Base-by-base conservation (phyloP, 1,140 invertebrate species). In the Tetramorium simillimum region DNA sequence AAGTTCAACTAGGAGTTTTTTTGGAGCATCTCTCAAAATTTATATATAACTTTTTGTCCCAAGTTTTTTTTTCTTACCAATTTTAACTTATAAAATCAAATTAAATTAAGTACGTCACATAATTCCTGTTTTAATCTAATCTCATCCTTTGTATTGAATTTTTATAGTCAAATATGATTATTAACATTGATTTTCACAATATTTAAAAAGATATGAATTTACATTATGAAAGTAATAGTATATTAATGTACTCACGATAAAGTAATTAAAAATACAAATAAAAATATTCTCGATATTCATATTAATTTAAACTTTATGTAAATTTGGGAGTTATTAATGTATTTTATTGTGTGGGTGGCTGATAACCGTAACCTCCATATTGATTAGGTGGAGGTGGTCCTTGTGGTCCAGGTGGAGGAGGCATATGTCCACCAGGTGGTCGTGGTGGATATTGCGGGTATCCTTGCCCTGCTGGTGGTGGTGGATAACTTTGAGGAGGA, bases 301-400 rank as follows among this genome's bases (percentile, higher is more conserved):
- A 76, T 86, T 53, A 86, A 49, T 62, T 2, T 60, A 49, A 65
- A 40, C 56, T 33, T 43, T 77, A 75, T 53, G 53, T 51, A 28
- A 82, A 82, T 90, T 88, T 86, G 81, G 2, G 21, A 76, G 40
- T 77, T 73, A 75, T 80, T 75, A 37, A 72, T 60, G 49, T 70
- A 60, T 40, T 91, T 93, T 93, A 95, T 89, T 95, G 95, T 37
- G 95, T 94, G 56, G 95, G 95, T 46, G 95, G 95, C 87, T 96
- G 95, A 90, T 96, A 96, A 6, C 94, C 95, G 76, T 96, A 96
- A 12, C 95, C 95, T 53, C 94, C 92, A 80, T 96, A 96, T 73
- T 96, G 95, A 90, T 95, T 95, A 16, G 95, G 94, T 10, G 94
- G 94, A 9, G 94, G 94, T 40, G 94, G 95, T 53, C 95, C 95